phyloP scores from a whole-genome alignment of 2,888 invertebrate genomes.

The Nomada lathburiana region DNA sequence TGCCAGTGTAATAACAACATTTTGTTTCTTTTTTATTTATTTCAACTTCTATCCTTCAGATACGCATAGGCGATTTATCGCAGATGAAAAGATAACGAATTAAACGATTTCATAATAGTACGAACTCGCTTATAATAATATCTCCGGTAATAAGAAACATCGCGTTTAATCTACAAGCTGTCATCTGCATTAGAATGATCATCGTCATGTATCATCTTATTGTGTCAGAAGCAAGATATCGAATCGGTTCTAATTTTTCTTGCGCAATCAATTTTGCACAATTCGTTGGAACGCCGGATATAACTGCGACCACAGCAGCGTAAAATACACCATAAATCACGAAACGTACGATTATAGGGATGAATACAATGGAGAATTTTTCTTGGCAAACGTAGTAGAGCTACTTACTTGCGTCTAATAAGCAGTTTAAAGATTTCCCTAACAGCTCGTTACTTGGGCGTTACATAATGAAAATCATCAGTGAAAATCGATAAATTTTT shows the following conservation, averaged over 20 bases:
- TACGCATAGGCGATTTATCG: background rate
- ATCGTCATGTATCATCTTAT: too few species aligned
- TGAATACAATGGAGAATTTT: conserved; percentile 16
- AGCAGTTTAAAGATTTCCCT: conserved; percentile 19
- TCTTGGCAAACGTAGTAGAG: conserved; percentile 21
- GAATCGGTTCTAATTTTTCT: background rate
- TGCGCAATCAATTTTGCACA: background rate
- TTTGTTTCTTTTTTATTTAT: background rate
- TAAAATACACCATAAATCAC: conserved; percentile 13
- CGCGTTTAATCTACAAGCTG: too few species aligned
- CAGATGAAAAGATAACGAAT: background rate
- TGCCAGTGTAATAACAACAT: conserved; percentile 35
- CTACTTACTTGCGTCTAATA: conserved; percentile 16
- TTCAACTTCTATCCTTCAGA: background rate
- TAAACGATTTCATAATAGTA: too few species aligned
- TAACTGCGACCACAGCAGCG: background rate
- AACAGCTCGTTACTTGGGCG: background rate
- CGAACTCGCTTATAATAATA: too few species aligned
- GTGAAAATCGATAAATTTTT: background rate
- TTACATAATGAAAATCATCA: conserved; percentile 21
- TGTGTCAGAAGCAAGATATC: too few species aligned
- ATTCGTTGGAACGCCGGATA: background rate
- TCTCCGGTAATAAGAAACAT: too few species aligned
- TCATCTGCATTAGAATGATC: too few species aligned
- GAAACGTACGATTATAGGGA: background rate